Evolutionary conservation across 64 coral and sea anemone genomes (phyloP), one percentile per base, ranked within the genome.

Genomic region (Stichodactyla mertensii): DNA sequence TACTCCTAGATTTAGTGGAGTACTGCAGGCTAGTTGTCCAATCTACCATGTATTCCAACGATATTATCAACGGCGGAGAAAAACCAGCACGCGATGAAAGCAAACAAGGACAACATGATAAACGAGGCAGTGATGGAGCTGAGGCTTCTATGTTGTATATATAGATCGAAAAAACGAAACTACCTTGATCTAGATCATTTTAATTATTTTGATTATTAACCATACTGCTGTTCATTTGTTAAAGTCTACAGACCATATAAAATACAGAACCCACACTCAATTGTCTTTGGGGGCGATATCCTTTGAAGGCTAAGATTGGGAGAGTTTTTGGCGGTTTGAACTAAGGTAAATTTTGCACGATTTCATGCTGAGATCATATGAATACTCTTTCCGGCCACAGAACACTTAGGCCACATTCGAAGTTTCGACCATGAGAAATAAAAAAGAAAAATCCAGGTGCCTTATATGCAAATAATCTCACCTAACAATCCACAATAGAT

Each of bases 391-490:
- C 78, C 85, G 88, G 83, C 54, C 52, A 14, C 88, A 36, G 71
- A 56, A 58, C 82, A 88, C 23, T 57, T 71, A 57, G 52, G 26
- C 58, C 56, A 57, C 86, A 85, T 93, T 93, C 87, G 55, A 78
- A 83, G 91, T 90, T 92, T 86, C 88, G 64, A 91, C 91, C 87
- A 86, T 93, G 91, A 71, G 94, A 97, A 88, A 90, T 88, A 93
- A 90, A 97, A 87, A 97, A 70, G 16, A 36, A 57, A 20, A 20
- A 54, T 80, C 61, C 94, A 97, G 94, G 91, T 97, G 94, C 79
- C 80, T 70, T 84, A 27, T 93, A 97, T 97, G 94, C 54, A 90
- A 97, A 97, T 97, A 82, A 83, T 77, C 57, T 82, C 11, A 19
- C 10, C 61, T 62, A 92, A 92, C 91, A 92, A 92, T 85, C n/a